Base-by-base conservation (phyloP, 2,113 vertebrate genomes). In the Gambusia holbrooki region DNA sequence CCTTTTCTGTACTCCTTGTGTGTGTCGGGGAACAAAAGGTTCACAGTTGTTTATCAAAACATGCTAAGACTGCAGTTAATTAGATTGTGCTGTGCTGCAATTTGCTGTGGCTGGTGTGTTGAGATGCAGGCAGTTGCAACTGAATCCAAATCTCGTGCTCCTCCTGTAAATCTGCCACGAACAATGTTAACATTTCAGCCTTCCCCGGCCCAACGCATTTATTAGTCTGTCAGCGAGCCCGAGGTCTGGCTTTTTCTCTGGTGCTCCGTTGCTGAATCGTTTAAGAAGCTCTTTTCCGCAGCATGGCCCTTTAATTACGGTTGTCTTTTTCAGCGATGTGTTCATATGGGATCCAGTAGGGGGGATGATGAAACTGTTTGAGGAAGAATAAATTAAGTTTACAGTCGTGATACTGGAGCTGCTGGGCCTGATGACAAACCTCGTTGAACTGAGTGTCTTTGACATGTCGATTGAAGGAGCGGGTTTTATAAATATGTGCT, bases 211-310 rank as follows among this genome's bases (percentile, higher is more conserved):
- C 70, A 77, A 62, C 66, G 79, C 79, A 77, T 79, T 75, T 63
- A 87, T 91, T 82, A 83, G 73, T 62, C 85, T 92, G 85, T 92
- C 90, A 89, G 62, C 79, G 27, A 33, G 73, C 48, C 51, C 6
- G 30, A 64, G 64, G 40, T 71, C 79, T 27, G 14, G 15, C 14
- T 64, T 64, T 45, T 22, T 60, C 61, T 3, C 62, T 64, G 69
- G 42, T 28, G 25, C 40, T 69, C 75, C 62, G 62, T 75, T 78
- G 68, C 80, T 80, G 28, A 60, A 81, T 77, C 66, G 0, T 74
- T 54, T 37, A 73, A 87, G 76, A 70, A 72, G 69, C 45, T 22
- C 3, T 30, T 32, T 54, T n/a, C 42, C 67, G 14, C 78, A 75
- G 29, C 81, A 68, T 58, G 71, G 58, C 62, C 45, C 77, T 90